Base-by-base conservation (phyloP, 2,797 vertebrate species). In the Sardinella longiceps region DNA sequence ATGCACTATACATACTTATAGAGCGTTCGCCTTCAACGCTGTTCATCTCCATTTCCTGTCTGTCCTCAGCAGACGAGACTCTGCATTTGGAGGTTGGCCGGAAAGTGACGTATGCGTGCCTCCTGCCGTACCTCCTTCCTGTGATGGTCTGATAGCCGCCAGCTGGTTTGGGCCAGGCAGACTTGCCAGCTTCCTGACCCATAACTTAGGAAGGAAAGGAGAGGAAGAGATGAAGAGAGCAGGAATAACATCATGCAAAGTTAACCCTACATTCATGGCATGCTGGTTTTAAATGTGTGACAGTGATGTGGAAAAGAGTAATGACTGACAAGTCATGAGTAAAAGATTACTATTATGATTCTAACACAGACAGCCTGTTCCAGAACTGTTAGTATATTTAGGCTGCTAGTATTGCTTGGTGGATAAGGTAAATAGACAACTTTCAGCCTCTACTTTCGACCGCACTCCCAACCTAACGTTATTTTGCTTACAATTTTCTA, bases 171-270 rank as follows among this genome's bases (percentile, higher is more conserved):
- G 92, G 92, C 94, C 92, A 95, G 48, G 87, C 87, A 88, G 87
- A 82, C 89, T 94, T 96, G 85, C 90, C 91, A 84, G 90, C 91
- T 91, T 94, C 93, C 91, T 96, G 95, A 91, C 94, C 94, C 95
- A 95, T 96, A 87, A 84, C 95, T 97, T n/a, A 37, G 30, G 33
- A 33, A 74, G 66, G 25, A 5, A 14, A 33, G 15, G 33, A 15
- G 6, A 33, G 7, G 28, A 66, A 30, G 60, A 12, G 60, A 12
- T 66, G 60, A 25, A 9, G 5, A 15, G 30, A 74, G 25, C 33
- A 74, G 66, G 66, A 20, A 74, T 37, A 74, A 74, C 30, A 70
- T 37, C 14, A 18, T 37, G 60, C 60, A 63, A 63, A 63, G 25
- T 63, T 63, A 63, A 74, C 66, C 66, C 53, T 20, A 74, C 5